These are phyloP conservation scores for Lipophrys pholis DNA, from an alignment of 2,113 vertebrate genomes.

Conservation along the genomic window DNA sequence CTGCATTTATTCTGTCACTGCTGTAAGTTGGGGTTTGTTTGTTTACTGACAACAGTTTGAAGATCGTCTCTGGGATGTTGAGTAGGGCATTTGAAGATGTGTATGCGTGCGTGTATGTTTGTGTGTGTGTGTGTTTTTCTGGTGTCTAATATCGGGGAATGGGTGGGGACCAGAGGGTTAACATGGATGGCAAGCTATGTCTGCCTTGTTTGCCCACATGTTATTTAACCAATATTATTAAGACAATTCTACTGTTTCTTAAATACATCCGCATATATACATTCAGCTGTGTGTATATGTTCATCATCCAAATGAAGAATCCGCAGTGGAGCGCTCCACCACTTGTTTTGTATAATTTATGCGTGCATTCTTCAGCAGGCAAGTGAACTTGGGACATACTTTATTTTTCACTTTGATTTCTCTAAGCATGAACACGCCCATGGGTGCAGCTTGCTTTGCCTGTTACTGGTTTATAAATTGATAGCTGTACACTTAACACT, in stretches of 20 bases:
- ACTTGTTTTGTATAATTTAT: conserved; percentile 57
- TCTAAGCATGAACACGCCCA: conserved; percentile 75
- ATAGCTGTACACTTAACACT: conserved; percentile 71
- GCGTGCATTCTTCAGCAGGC: conserved; percentile 62
- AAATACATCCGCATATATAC: conserved; percentile 78
- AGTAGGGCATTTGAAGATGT: conserved; percentile 78
- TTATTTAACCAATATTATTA: conserved; percentile 71
- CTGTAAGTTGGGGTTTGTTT: conserved; percentile 87
- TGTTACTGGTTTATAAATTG: conserved; percentile 73
- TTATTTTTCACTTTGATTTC: conserved; percentile 68
- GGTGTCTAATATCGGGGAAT: conserved; percentile 62
- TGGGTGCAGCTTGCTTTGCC: conserved; percentile 72
- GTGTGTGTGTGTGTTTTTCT: conserved; percentile 55
- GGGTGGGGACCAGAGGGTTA: conserved; percentile 65
- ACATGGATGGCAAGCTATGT: conserved; percentile 68
- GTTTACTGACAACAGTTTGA: conserved; percentile 79
- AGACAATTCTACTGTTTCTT: conserved; percentile 73
- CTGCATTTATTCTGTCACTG: conserved; percentile 78
- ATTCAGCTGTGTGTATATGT: conserved; percentile 80
- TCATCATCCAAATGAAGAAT: conserved; percentile 74
- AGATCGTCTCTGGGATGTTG: conserved; percentile 75
- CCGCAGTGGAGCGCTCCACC: conserved; percentile 55
- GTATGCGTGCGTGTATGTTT: conserved; percentile 30
- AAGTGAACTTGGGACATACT: conserved; percentile 71
- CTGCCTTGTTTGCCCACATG: conserved; percentile 73